phyloP scores from a whole-genome alignment of 2,113 vertebrate species.

The Nothocercus julius region DNA sequence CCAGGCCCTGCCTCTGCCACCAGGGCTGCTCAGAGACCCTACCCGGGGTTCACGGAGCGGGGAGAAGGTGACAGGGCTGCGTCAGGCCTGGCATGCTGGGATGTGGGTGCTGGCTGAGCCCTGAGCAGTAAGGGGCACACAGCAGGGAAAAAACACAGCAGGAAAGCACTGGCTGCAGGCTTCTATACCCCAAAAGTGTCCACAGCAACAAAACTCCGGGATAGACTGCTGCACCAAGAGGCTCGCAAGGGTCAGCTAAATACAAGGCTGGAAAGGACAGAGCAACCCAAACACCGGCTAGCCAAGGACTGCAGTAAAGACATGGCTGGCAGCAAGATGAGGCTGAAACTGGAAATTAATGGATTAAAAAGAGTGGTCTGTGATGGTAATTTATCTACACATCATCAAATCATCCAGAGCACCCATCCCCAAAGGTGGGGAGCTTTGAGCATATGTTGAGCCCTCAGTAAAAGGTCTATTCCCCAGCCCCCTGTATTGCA shows the following conservation, averaged over 20 bases:
- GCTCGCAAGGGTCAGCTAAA: background rate
- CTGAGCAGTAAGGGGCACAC: background rate
- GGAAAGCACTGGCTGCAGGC: background rate
- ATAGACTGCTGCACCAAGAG: background rate
- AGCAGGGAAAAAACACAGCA: background rate
- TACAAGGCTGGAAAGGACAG: background rate
- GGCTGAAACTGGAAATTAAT: background rate
- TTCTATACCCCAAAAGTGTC: background rate
- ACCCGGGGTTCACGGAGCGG: rapidly evolving
- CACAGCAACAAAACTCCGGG: background rate
- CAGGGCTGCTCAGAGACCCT: rapidly evolving
- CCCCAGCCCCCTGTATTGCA: background rate
- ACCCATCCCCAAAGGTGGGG: background rate
- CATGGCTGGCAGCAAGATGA: background rate
- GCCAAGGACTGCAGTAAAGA: slow-evolving; percentile 43
- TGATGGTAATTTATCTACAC: background rate
- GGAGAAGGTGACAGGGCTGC: background rate
- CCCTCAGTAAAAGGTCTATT: background rate
- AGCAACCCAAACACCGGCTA: slow-evolving; percentile 22
- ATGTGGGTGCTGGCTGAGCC: background rate
- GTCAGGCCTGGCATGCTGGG: background rate
- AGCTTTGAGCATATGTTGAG: background rate
- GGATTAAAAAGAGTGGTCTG: background rate
- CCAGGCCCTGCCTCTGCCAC: background rate
- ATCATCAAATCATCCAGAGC: background rate